phyloP scores from a whole-genome alignment of 2,797 vertebrate genomes.

The Molossus alvarezi region DNA sequence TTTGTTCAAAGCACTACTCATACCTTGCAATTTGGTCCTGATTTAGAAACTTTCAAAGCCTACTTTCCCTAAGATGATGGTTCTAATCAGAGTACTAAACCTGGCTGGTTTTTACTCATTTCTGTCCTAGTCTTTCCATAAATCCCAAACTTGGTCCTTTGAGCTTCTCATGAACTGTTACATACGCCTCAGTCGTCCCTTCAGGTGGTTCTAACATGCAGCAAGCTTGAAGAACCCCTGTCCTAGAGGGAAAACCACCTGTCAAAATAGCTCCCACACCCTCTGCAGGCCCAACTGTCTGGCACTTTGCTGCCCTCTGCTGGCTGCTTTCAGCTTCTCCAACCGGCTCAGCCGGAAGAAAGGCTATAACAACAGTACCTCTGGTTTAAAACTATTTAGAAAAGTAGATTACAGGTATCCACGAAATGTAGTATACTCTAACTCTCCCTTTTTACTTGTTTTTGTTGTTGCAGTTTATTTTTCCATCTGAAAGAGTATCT shows the following conservation, averaged over 20 bases:
- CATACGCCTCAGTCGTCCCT: rapidly evolving
- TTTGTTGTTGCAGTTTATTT: not conserved
- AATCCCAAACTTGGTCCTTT: not conserved
- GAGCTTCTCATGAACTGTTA: not conserved
- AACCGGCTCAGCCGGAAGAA: too few relatives aligned
- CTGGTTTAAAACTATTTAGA: not conserved
- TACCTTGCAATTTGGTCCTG: not conserved
- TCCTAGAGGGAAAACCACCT: not conserved
- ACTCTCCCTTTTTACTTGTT: not conserved
- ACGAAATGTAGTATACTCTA: not conserved
- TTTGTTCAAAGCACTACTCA: not conserved
- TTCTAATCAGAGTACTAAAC: not conserved
- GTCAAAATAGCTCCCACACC: not conserved
- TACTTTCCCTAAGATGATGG: not conserved
- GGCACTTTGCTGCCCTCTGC: conserved; percentile 77
- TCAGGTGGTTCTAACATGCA: not conserved
- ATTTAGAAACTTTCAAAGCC: not conserved
- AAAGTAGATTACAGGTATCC: not conserved
- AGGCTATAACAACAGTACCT: not conserved
- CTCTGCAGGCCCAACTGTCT: not conserved
- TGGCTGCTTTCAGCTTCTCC: not conserved
- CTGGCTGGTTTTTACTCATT: not conserved
- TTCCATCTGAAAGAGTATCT: conserved; percentile 36
- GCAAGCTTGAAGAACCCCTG: not conserved
- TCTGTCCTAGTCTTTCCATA: not conserved